phyloP scores from a whole-genome alignment of 2,113 vertebrate species.

The Erpornis zantholeuca region DNA sequence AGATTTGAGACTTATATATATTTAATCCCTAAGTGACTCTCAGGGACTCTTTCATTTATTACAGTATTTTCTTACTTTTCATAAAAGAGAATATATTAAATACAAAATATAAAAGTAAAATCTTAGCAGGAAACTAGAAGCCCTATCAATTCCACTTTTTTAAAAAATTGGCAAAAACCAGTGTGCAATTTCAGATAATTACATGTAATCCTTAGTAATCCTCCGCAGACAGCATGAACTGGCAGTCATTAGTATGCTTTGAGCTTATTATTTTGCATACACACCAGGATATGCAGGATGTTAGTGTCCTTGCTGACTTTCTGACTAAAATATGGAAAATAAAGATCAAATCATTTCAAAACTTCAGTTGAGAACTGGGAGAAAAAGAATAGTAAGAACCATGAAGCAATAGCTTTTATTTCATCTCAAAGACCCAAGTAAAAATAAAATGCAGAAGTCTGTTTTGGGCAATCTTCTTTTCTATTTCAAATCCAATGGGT shows the following conservation, averaged over 20 bases:
- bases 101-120: background rate
- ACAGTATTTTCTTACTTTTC: background rate
- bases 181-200: constrained; percentile 67
- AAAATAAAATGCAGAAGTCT: background rate
- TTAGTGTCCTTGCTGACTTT: background rate
- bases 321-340: constrained; percentile 1
- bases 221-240: constrained; percentile 4
- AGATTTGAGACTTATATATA: background rate
- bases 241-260: constrained; percentile 31
- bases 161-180: background rate
- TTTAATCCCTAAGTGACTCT: background rate
- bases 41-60: background rate
- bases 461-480: background rate
- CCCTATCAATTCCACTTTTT: constrained; percentile 43
- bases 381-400: background rate
- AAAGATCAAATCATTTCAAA: background rate
- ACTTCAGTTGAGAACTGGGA: background rate
- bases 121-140: constrained; percentile 10
- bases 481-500: background rate
- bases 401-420: background rate
- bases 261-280: constrained; percentile 29
- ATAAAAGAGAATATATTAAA: background rate
- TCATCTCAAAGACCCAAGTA: background rate
- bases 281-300: background rate
- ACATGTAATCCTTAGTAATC: constrained; percentile 69